Conservation (phyloP, 2,888 invertebrate genomes). For the Neoitamus cyanurus region DNA sequence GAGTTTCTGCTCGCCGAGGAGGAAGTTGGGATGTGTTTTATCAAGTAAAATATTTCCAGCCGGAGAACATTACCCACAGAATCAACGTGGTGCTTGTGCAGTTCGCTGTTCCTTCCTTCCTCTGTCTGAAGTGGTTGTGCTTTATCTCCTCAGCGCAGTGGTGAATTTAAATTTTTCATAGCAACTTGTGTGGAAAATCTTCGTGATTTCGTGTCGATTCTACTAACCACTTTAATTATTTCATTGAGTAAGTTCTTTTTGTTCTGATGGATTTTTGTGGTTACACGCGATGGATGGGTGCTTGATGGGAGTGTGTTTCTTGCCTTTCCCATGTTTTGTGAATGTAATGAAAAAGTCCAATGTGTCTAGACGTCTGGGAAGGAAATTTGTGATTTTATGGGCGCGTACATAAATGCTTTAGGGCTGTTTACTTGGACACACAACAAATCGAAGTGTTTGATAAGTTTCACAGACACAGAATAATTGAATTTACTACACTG, state of each 20-base stretch:
- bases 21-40: background rate
- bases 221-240: background rate
- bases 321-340: background rate
- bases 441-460: background rate
- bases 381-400: conserved; percentile 23
- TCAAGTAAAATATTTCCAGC: conserved; percentile 4
- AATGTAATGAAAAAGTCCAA: conserved; percentile 3
- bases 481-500: background rate
- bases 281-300: background rate
- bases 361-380: conserved; percentile 34
- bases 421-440: background rate
- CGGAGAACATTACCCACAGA: conserved; percentile 11
- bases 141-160: background rate
- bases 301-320: background rate
- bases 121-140: conserved; percentile 14
- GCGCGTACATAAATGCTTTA: background rate
- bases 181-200: background rate
- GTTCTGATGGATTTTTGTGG: background rate
- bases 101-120: conserved; percentile 14
- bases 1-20: background rate
- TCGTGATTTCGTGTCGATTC: background rate
- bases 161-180: conserved; percentile 27
- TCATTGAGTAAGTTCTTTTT: background rate
- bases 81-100: conserved; percentile 37
- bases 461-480: background rate